A percentile compares a stretch with the other conserved stretches of the same genome.
phyloP scores from a whole-genome alignment of 2,888 invertebrate genomes.

The Chaetoderma sp. region DNA sequence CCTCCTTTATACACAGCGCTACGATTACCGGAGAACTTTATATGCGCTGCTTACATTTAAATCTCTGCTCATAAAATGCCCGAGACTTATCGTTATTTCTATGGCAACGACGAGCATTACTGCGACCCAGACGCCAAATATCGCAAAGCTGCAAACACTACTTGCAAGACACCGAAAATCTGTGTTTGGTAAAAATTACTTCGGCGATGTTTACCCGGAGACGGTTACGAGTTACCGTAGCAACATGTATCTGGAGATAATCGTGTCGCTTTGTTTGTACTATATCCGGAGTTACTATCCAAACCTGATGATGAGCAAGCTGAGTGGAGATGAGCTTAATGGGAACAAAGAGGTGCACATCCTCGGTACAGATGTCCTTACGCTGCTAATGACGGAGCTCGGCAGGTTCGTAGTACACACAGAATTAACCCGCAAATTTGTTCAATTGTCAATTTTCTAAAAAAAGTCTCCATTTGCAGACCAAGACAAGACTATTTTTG shows the following conservation, averaged over 20 bases:
- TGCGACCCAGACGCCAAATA: slow-evolving; percentile 64
- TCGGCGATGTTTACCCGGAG: slow-evolving; percentile 72
- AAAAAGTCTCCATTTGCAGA: too few relatives aligned
- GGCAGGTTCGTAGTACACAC: slow-evolving; percentile 81
- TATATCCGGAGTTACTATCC: slow-evolving; percentile 82
- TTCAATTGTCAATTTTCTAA: too few relatives aligned
- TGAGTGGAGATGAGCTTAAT: slow-evolving; percentile 76
- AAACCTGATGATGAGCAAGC: slow-evolving; percentile 77
- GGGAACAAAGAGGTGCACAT: slow-evolving; percentile 84
- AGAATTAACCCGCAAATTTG: too few relatives aligned
- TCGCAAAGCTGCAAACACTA: slow-evolving; percentile 74
- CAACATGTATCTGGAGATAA: slow-evolving; percentile 84
- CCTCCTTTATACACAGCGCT: slow-evolving; percentile 83
- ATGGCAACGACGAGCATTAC: slow-evolving; percentile 81
- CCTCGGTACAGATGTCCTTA: slow-evolving; percentile 81
- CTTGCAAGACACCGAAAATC: slow-evolving; percentile 84
- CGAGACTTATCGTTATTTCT: slow-evolving; percentile 80
- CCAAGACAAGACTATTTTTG: too few relatives aligned
- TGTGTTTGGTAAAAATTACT: slow-evolving; percentile 77
- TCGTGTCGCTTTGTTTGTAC: slow-evolving; percentile 80
- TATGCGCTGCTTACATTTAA: slow-evolving; percentile 83
- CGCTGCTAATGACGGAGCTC: slow-evolving; percentile 79
- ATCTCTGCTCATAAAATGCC: slow-evolving; percentile 79
- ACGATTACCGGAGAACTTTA: slow-evolving; percentile 80
- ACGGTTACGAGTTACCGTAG: slow-evolving; percentile 79